Base-by-base conservation (phyloP, 2,888 invertebrate genomes). In the Leptinotarsa peninsularis region DNA sequence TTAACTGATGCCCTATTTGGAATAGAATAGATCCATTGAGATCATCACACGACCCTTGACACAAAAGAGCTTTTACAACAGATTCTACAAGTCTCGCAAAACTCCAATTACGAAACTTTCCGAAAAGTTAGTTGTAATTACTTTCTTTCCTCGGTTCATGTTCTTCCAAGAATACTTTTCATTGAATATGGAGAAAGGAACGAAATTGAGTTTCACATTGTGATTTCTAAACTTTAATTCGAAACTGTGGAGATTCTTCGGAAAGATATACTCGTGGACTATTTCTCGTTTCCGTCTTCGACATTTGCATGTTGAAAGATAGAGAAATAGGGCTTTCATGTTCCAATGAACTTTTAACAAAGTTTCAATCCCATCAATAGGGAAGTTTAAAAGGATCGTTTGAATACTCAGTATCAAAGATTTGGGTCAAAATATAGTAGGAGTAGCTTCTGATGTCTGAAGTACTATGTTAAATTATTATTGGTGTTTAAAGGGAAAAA, bases 271-370 rank as follows among this genome's bases (percentile, higher is more conserved):
- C 14, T 58, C 21, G 58, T 14, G 23, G 15, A 27, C 3, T 27
- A 27, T 58, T 58, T 58, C 58, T 13, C 13, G 13, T 58, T 58
- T 13, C 18, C 17, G 18, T 33, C 27, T 63, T 63, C 33, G 43
- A 33, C 43, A 63, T n/a, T 63, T n/a, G 63, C 63, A 43, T 63
- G 63, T 18, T 63, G 63, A 63, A 33, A 27, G 14, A 60, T 27
- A 60, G 18, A 60, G 60, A 14, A 13, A 58, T 58, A 23, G 21
- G 21, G 4, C 21, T 21, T 27, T 27, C 63, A 43, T 43, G 43
- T 43, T 33, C n/a, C 63, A 43, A n/a, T 63, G n/a, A 63, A 63
- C 63, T 27, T n/a, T 43, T 1, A 17, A 52, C 17, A 43, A 7
- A 63, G 33, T 63, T 43, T 43, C 33, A 63, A 33, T 63, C 43